Percentiles rank a stretch among this genome's conserved stretches.
Conservation (phyloP, 2,797 vertebrate genomes). For the Schizopygopsis pylzovi region DNA sequence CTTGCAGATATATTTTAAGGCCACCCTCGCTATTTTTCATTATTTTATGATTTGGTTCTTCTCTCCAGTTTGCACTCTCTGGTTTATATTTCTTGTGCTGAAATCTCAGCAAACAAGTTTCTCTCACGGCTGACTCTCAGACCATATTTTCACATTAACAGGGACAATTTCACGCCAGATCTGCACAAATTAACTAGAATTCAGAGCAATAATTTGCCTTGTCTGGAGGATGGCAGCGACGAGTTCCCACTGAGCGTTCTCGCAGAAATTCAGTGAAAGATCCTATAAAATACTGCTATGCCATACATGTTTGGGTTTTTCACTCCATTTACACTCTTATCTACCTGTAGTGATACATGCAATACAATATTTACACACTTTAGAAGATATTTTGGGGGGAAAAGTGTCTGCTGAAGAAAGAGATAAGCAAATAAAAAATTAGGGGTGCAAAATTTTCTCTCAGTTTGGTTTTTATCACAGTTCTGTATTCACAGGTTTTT, state of each 20-base stretch:
- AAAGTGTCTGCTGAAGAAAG: not conserved
- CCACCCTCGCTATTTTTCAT: not conserved
- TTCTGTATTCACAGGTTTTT: not conserved
- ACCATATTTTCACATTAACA: slow-evolving; percentile 56
- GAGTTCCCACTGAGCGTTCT: not conserved
- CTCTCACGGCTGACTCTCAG: slow-evolving; percentile 4
- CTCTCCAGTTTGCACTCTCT: slow-evolving; percentile 3
- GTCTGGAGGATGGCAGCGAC: slow-evolving; percentile 54
- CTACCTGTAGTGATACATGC: not conserved
- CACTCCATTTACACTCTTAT: not conserved
- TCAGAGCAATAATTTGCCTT: slow-evolving; percentile 58
- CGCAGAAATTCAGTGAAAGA: slow-evolving; percentile 20
- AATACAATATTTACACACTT: not conserved
- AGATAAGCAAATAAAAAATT: not conserved
- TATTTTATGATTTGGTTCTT: slow-evolving; percentile 11
- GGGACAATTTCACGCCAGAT: slow-evolving; percentile 69
- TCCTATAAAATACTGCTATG: not conserved
- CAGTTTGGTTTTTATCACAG: not conserved
- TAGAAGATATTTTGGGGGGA: not conserved
- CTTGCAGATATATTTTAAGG: slow-evolving; percentile 11
- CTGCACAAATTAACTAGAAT: slow-evolving; percentile 69
- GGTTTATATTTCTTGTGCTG: not conserved
- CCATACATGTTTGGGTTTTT: not conserved
- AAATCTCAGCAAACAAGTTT: slow-evolving; percentile 33
- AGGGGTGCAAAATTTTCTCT: not conserved